Conservation (phyloP, 2,797 vertebrate genomes). For the Rhinatrema bivittatum region DNA sequence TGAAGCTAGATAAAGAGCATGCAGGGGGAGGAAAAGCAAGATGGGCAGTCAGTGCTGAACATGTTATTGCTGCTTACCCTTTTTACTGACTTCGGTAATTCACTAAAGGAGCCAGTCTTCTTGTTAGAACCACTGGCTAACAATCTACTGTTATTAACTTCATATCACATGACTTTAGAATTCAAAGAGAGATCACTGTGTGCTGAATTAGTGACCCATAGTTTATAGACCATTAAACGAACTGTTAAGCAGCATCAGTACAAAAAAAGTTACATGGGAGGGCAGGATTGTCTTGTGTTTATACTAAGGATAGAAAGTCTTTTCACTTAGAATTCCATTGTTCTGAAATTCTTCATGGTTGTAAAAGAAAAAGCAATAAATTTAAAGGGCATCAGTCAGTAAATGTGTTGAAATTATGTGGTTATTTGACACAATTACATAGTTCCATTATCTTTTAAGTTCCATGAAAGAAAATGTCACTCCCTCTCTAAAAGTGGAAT, state of each 20-base stretch:
- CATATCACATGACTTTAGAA: neutral
- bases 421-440: neutral
- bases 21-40: too few relatives aligned
- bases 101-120: neutral
- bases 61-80: conserved; percentile 2
- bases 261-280: neutral
- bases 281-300: neutral
- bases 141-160: neutral
- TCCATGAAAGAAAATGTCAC: conserved; percentile 11
- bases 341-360: neutral
- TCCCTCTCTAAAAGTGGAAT: too few relatives aligned
- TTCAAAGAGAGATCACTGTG: neutral
- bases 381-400: neutral
- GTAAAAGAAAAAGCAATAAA: neutral
- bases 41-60: too few relatives aligned
- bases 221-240: conserved; percentile 8
- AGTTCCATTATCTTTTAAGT: conserved; percentile 6
- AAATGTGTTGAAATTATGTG: neutral
- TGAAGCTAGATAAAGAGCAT: too few relatives aligned
- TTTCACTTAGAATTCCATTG: neutral
- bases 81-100: neutral
- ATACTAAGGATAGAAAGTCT: neutral
- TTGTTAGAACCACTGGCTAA: neutral
- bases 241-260: conserved; percentile 1
- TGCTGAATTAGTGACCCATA: neutral